Base-by-base conservation (phyloP, 2,888 invertebrate genomes). In the Caenorhabditis virilis region DNA sequence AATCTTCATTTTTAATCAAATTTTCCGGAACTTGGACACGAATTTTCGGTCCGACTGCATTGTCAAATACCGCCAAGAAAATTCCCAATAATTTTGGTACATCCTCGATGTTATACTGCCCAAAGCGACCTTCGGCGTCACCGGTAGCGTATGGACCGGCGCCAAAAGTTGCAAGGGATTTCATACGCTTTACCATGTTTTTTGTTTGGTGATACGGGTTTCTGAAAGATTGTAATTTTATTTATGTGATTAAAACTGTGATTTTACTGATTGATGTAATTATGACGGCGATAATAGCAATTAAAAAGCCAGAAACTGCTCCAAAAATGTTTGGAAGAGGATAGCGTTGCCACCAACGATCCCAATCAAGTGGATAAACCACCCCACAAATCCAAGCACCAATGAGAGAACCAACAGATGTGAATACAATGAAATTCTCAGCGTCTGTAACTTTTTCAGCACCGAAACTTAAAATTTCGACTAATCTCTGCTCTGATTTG, bases 351-450 rank as follows among this genome's bases (percentile, higher is more conserved):
- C 92, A 93, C 0, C 91, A 90, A 46, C 89, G 87, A 84, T 92
- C 91, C 93, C 93, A 93, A 83, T 93, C 93, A 30, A 93, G 85
- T 0, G 93, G 93, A 70, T 93, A 91, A 1, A 91, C 90, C 56
- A 90, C 87, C 2, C 91, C 91, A 6, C 92, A 91, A 1, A 91
- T 79, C 92, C 92, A 93, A 5, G 91, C 89, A 2, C 92, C 92
- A 30, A 90, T 84, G 13, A 91, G 23, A 33, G 36, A 36, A 15
- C 5, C 11, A n/a, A n/a, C 11, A n/a, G 36, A 7, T 7, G n/a
- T 36, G n/a, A n/a, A n/a, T 15, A 5, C 5, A 5, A 36, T 5
- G 9, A 7, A n/a, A n/a, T 15, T 7, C n/a, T n/a, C 36, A 36
- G 36, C 30, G 30, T 9, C 13, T 30, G 30, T 30, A 9, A 30